A percentile compares a stretch with the other conserved stretches of the same genome.
Evolutionary conservation across 2,888 invertebrate species (phyloP).

Genomic region (Acheta domesticus): DNA sequence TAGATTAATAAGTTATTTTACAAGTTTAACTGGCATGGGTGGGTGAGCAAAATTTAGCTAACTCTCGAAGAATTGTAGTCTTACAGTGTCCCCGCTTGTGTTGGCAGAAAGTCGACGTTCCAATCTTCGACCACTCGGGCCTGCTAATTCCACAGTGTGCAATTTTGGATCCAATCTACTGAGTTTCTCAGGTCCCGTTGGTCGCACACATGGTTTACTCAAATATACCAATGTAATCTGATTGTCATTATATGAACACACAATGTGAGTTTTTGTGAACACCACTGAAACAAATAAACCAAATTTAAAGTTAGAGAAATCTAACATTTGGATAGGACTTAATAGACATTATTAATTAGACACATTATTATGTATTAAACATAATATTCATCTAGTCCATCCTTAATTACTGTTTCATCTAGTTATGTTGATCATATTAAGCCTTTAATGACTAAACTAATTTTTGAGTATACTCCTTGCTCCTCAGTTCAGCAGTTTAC

Average conservation of each 20-base stretch:
- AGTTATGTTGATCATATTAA: too few species aligned
- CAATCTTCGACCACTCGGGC: constrained; percentile 54
- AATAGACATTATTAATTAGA: not conserved
- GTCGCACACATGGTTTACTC: constrained; percentile 56
- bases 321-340: constrained; percentile 36
- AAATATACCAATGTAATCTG: constrained; percentile 66
- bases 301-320: constrained; percentile 42
- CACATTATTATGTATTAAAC: not conserved
- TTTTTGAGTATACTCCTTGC: not conserved
- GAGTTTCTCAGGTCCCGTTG: constrained; percentile 58
- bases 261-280: constrained; percentile 62
- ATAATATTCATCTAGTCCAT: not conserved
- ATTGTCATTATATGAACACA: constrained; percentile 67
- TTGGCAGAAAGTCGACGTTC: constrained; percentile 55
- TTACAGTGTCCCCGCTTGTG: constrained; percentile 53
- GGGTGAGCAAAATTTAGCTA: too few species aligned
- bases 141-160: constrained; percentile 56
- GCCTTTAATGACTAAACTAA: not conserved
- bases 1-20: too few species aligned
- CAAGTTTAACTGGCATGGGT: too few species aligned
- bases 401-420: not conserved
- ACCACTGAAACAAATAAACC: constrained; percentile 54
- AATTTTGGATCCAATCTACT: constrained; percentile 66
- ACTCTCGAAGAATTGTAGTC: constrained; percentile 24
- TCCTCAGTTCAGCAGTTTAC: too few species aligned